A percentile compares a stretch with the other conserved stretches of the same genome.
These are phyloP conservation scores for Microctonus aethiopoides DNA, from an alignment of 2,888 invertebrate genomes.

Conservation along the genomic window DNA sequence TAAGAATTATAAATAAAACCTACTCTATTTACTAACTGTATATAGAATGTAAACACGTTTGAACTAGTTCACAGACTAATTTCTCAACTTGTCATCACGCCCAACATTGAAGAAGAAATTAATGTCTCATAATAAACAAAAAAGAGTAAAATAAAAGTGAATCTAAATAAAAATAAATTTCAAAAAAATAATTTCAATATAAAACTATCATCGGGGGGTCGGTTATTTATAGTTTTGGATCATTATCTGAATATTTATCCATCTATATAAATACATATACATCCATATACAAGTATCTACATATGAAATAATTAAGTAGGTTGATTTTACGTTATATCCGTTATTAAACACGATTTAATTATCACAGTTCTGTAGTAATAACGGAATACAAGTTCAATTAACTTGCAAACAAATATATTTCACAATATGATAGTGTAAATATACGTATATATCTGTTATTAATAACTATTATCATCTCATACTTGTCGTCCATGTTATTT, in stretches of 20 bases:
- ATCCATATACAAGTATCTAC: too few relatives aligned
- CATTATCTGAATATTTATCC: background rate
- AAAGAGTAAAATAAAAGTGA: too few relatives aligned
- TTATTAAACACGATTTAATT: constrained; percentile 1
- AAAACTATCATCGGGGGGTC: background rate
- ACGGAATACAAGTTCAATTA: constrained; percentile 6
- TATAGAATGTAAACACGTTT: background rate
- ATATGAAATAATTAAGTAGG: constrained; percentile 4
- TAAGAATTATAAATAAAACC: constrained; percentile 2
- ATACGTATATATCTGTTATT: too few relatives aligned
- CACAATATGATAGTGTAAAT: background rate
- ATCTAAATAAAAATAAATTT: too few relatives aligned
- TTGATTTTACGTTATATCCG: background rate
- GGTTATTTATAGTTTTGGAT: background rate
- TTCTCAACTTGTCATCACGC: background rate
- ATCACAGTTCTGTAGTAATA: background rate
- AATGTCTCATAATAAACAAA: background rate
- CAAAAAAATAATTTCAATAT: background rate
- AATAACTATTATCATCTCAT: background rate
- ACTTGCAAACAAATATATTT: background rate
- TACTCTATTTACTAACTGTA: background rate
- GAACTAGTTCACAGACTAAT: constrained; percentile 25
- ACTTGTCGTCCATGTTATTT: background rate
- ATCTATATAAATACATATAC: constrained; percentile 1
- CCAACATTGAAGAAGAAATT: background rate